Base-by-base conservation (phyloP, 2,888 invertebrate genomes). In the Cheilosia pagana region DNA sequence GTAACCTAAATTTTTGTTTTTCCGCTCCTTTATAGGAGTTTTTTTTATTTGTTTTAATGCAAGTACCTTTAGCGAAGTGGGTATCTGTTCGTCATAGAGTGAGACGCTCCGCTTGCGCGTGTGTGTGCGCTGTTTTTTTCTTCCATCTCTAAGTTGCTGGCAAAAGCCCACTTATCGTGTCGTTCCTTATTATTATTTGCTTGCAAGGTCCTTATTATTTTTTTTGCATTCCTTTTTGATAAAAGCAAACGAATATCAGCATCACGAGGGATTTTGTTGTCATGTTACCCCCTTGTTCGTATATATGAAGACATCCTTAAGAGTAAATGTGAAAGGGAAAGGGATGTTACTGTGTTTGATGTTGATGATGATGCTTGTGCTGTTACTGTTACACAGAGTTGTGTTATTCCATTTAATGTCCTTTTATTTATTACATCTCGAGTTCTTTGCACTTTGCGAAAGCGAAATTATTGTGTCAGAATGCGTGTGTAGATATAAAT, bases 111-210 rank as follows among this genome's bases (percentile, higher is more conserved):
- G 31, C 50, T 31, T 8, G 1, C 8, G 28, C 8, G 28, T 28
- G 28, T 28, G 23, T 23, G 8, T 28, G 28, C 8, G 8, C 16
- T 39, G 41, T 31, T 71, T 59, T 35, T 50, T 59, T 41, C 60
- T 67, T 52, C 57, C 41, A 57, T 74, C 60, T 41, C 21, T 45
- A 52, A 41, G 43, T 48, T 78, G 72, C 72, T 83, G 78, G 65
- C 83, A 81, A 81, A 79, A 85, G 79, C 79, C 75, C 85, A 85
- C 81, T 85, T 85, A 85, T 79, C 79, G 65, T 60, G 60, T 79
- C 76, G 70, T 85, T 81, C 62, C 74, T 85, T 81, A 71, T 85
- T 79, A 79, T 85, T 85, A 85, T 71, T 81, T 79, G 71, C 85
- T 75, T 79, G 75, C 71, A 81, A 67, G 65, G 70, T 67, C 67